These are phyloP conservation scores for Perizoma flavofasciatum DNA, from an alignment of 2,888 invertebrate species.

Conservation along the genomic window DNA sequence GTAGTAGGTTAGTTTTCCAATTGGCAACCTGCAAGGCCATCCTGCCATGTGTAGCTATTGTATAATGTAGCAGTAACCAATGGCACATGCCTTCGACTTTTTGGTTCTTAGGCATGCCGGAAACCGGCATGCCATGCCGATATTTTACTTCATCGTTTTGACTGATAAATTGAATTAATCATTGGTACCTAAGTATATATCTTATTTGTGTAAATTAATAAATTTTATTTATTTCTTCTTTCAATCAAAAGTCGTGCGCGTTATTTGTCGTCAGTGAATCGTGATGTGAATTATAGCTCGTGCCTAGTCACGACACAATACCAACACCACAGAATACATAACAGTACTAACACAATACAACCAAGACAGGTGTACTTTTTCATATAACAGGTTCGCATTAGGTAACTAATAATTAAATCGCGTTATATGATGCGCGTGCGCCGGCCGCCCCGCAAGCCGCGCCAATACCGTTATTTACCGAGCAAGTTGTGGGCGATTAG, in stretches of 20 bases:
- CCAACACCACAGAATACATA: conserved; percentile 1
- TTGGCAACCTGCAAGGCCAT: no score
- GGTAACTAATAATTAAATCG: conserved; percentile 22
- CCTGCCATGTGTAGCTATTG: no score
- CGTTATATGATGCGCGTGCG: conserved; percentile 9
- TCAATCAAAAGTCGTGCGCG: conserved; percentile 11
- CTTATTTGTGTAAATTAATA: no score
- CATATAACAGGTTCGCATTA: conserved; percentile 16
- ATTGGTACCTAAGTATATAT: no score
- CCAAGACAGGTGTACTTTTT: conserved; percentile 17
- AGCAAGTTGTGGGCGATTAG: conserved; percentile 13
- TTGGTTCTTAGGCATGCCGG: no score
- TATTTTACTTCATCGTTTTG: no score
- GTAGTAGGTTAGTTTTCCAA: no score
- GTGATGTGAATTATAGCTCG: conserved; percentile 12
- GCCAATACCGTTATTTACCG: conserved; percentile 11
- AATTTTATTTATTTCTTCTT: neutral
- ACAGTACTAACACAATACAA: conserved; percentile 10
- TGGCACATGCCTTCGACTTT: no score
- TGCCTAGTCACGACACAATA: conserved; percentile 17
- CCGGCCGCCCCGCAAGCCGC: neutral
- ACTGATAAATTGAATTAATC: no score
- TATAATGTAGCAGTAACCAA: no score
- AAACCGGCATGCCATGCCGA: no score
- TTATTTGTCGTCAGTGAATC: conserved; percentile 17